A percentile compares a stretch with the other conserved stretches of the same genome.
Conservation (phyloP, 1,140 invertebrate species). For the Macrosteles quadrilineatus region DNA sequence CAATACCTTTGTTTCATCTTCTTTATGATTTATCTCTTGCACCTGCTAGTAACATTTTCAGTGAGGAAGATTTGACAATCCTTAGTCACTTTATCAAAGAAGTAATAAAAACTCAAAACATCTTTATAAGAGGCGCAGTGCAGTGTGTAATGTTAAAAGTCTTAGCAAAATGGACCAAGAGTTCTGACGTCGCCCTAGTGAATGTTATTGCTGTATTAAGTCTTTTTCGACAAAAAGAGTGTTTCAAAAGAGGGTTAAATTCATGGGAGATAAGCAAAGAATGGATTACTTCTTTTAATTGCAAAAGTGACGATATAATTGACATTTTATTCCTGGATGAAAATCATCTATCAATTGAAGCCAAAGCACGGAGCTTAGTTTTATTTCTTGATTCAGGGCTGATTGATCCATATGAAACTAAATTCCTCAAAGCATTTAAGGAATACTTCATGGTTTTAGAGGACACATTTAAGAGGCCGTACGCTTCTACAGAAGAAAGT, state of each 20-base stretch:
- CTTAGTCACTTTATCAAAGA: conserved; percentile 38
- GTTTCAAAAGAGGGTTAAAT: conserved; percentile 32
- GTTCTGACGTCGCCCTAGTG: neutral
- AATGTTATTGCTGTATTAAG: conserved; percentile 32
- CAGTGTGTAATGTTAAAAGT: conserved; percentile 39
- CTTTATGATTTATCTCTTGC: neutral
- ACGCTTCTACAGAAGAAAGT: neutral
- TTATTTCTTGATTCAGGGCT: conserved; percentile 3
- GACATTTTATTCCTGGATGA: neutral
- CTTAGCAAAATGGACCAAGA: conserved; percentile 34
- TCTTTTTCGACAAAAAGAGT: conserved; percentile 39
- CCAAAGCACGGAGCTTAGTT: conserved; percentile 13
- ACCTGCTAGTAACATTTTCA: conserved; percentile 1
- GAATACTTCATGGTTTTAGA: neutral
- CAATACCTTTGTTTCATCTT: conserved; percentile 11
- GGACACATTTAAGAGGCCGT: neutral
- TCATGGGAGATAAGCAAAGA: conserved; percentile 34
- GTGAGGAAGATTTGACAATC: conserved; percentile 25
- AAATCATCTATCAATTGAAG: neutral
- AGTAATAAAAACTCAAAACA: conserved; percentile 39
- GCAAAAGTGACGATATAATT: neutral
- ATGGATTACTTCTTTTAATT: conserved; percentile 35
- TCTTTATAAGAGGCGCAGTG: conserved; percentile 42
- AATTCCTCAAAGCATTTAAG: neutral
- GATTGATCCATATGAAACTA: neutral